Evolutionary conservation across 2,888 invertebrate species (phyloP).

Genomic region (Hydroisotoma schaefferi): DNA sequence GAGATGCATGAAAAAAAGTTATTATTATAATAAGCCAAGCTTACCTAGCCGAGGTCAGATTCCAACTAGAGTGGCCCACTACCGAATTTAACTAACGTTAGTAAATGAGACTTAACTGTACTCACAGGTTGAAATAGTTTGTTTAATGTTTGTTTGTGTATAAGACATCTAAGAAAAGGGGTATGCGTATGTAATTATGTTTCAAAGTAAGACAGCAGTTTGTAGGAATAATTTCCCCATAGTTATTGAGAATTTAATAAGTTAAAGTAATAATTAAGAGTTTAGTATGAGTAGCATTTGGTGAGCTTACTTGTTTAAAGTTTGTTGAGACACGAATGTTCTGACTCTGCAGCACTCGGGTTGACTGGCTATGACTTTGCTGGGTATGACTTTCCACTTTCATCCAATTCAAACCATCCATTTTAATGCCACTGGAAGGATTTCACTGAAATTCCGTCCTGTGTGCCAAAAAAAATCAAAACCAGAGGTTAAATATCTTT

Average conservation of each 20-base stretch:
- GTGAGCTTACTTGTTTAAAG: conserved; percentile 30
- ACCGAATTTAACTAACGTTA: too few species aligned
- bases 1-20: too few species aligned
- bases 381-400: conserved; percentile 15
- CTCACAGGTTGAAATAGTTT: background rate
- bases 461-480: conserved; percentile 5
- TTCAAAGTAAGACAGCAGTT: too few species aligned
- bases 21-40: too few species aligned
- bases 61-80: too few species aligned
- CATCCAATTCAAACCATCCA: conserved; percentile 19
- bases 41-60: too few species aligned
- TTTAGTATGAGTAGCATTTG: background rate
- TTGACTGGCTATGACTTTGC: conserved; percentile 12
- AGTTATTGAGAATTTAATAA: too few species aligned
- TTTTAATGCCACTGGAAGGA: conserved; percentile 1
- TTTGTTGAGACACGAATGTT: conserved; percentile 24
- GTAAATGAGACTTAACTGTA: too few species aligned
- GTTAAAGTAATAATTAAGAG: background rate
- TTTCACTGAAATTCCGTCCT: conserved; percentile 10
- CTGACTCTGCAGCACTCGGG: conserved; percentile 14
- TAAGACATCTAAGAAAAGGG: too few species aligned
- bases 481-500: background rate
- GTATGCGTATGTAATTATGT: too few species aligned
- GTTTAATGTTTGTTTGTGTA: too few species aligned
- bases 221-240: too few species aligned